phyloP scores from a whole-genome alignment of 1,140 invertebrate genomes.

The Phymorhynchus buccinoides region DNA sequence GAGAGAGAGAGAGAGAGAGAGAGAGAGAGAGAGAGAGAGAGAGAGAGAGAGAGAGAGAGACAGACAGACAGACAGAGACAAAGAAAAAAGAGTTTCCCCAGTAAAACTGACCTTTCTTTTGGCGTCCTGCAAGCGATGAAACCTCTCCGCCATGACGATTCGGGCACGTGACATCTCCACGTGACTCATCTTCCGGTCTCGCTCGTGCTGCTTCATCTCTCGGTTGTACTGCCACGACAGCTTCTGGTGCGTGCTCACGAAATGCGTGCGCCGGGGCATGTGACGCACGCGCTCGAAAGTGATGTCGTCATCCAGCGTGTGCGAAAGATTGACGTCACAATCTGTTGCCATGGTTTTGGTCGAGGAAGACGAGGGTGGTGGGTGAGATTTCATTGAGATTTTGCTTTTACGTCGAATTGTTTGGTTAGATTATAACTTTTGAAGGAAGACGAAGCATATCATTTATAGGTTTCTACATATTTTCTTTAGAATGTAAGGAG shows the following conservation, averaged over 20 bases:
- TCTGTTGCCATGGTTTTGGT: neutral
- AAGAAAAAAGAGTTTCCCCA: too few relatives aligned
- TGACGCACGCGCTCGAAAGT: conserved; percentile 52
- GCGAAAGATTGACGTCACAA: conserved; percentile 35
- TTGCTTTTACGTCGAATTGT: too few relatives aligned
- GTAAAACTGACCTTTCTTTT: conserved; percentile 29
- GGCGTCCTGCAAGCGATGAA: conserved; percentile 36
- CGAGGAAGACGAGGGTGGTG: neutral
- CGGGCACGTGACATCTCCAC: conserved; percentile 40
- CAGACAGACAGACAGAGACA: too few relatives aligned
- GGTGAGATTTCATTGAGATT: too few relatives aligned
- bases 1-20: too few relatives aligned
- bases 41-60: too few relatives aligned
- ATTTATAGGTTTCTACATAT: too few relatives aligned
- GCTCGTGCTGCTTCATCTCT: conserved; percentile 49
- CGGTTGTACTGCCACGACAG: conserved; percentile 52
- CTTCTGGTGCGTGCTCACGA: conserved; percentile 50
- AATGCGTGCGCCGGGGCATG: conserved; percentile 47
- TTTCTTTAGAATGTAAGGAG: too few relatives aligned
- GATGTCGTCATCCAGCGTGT: conserved; percentile 53
- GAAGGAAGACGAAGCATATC: too few relatives aligned
- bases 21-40: too few relatives aligned
- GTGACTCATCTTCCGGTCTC: conserved; percentile 44
- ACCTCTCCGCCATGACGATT: conserved; percentile 41
- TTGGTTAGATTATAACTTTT: too few relatives aligned